Base-by-base conservation (phyloP, 2,888 invertebrate genomes). In the Andrena bicolor region DNA sequence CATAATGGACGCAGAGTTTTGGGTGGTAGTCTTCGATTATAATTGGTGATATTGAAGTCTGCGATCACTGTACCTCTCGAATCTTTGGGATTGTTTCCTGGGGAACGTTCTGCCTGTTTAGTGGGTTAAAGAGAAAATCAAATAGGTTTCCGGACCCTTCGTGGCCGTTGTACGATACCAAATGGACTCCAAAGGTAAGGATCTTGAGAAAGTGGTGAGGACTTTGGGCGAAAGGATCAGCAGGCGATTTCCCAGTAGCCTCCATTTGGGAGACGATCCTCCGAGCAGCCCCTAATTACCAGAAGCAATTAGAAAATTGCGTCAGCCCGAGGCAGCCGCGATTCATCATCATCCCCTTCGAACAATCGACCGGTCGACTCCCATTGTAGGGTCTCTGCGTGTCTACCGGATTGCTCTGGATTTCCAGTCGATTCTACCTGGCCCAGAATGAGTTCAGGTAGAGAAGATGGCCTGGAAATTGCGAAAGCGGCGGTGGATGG, bases 231-330 rank as follows among this genome's bases (percentile, higher is more conserved):
- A 81, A 81, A 80, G 85, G 74, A 81, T 80, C 76, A 69, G 41
- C 78, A 70, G 83, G 70, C 80, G 82, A 82, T 81, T 84, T 84
- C 70, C 85, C 74, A 77, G 85, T 80, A 87, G 82, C 85, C 79
- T 65, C 74, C 82, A 81, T 73, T 41, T 78, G 83, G 82, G 85
- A 80, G 80, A 86, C 76, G 82, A 79, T 82, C 80, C 75, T 82
- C 53, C 58, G 78, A 77, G 78, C 86, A 80, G 82, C 81, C 85
- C 83, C 82, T 81, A 89, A 90, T 91, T 89, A 91, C 80, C 82
- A 58, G 61, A 60, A 84, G 85, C 88, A 89, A 91, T 91, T 90
- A 90, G 89, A 89, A 90, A 88, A 90, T 89, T 88, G 80, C 83
- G 79, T 83, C 68, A 76, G 78, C 23, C 63, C 71, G 69, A 58